Evolutionary conservation across 2,888 invertebrate genomes (phyloP).

Genomic region (Noctua janthe): DNA sequence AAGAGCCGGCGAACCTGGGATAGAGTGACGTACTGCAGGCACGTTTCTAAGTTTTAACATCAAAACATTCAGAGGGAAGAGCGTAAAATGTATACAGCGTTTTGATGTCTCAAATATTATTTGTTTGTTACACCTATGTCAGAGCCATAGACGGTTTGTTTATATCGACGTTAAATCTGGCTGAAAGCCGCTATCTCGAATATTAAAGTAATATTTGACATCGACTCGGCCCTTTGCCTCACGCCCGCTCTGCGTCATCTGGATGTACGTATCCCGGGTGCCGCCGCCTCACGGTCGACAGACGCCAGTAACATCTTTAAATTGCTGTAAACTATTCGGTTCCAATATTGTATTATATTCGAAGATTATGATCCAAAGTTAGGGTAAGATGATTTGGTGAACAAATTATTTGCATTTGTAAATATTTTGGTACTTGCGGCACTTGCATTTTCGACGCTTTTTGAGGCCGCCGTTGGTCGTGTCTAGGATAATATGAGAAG

Average conservation of each 20-base stretch:
- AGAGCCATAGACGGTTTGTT: slow-evolving; percentile 3
- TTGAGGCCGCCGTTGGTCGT: slow-evolving; percentile 72
- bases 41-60: slow-evolving; percentile 15
- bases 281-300: slow-evolving; percentile 52
- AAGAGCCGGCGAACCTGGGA: slow-evolving; percentile 41
- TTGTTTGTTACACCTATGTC: slow-evolving; percentile 25
- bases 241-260: background rate
- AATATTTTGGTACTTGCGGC: slow-evolving; percentile 83
- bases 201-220: slow-evolving; percentile 30
- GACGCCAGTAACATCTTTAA: slow-evolving; percentile 61
- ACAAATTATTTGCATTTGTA: slow-evolving; percentile 78
- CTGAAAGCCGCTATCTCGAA: slow-evolving; percentile 41
- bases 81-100: background rate
- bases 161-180: slow-evolving; percentile 16
- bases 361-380: slow-evolving; percentile 77
- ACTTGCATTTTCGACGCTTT: slow-evolving; percentile 82
- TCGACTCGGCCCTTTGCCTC: background rate
- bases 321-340: slow-evolving; percentile 63
- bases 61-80: background rate
- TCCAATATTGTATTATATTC: slow-evolving; percentile 66
- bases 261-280: slow-evolving; percentile 3
- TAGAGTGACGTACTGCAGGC: slow-evolving; percentile 1
- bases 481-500: slow-evolving; percentile 32
- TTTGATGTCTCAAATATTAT: slow-evolving; percentile 29
- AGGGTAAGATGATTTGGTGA: slow-evolving; percentile 75